Percentiles rank a stretch among this genome's conserved stretches.
These are phyloP conservation scores for Limnephilus auricula DNA, from an alignment of 2,888 invertebrate genomes.

Conservation along the genomic window DNA sequence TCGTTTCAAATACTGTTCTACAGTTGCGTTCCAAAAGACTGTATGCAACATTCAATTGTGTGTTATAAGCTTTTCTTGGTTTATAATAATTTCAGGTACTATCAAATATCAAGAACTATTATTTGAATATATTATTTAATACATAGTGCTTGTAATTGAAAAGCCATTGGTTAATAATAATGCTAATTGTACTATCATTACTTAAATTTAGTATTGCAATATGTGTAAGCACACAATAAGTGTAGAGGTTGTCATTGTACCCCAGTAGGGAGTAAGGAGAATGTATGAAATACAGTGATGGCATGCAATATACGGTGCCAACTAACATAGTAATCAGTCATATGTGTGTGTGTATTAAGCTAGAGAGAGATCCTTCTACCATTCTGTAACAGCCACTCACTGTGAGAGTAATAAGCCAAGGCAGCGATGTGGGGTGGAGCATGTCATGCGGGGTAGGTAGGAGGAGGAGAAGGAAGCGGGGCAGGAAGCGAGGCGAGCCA, in stretches of 20 bases:
- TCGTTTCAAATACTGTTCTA: neutral
- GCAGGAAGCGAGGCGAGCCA: conserved; percentile 68
- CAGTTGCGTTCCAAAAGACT: neutral
- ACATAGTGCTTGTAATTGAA: neutral
- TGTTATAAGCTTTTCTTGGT: neutral
- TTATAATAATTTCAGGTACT: neutral
- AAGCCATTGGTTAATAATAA: neutral
- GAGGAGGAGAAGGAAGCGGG: conserved; percentile 68
- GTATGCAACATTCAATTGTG: neutral
- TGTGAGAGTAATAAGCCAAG: conserved; percentile 36
- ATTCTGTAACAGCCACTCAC: conserved; percentile 62
- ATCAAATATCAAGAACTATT: neutral
- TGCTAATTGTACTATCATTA: neutral
- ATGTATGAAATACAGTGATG: conserved; percentile 4
- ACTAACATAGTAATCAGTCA: conserved; percentile 32
- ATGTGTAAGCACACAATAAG: neutral
- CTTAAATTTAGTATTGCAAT: neutral
- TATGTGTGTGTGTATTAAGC: conserved; percentile 27
- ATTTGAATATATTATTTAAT: neutral
- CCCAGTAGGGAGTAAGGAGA: neutral
- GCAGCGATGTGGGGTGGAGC: conserved; percentile 54
- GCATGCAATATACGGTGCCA: conserved; percentile 39
- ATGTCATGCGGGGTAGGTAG: conserved; percentile 66
- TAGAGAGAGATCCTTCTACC: conserved; percentile 26
- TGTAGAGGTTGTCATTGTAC: neutral